These are phyloP conservation scores for Helicolenus hilgendorfi DNA, from an alignment of 2,797 vertebrate genomes.

Conservation along the genomic window DNA sequence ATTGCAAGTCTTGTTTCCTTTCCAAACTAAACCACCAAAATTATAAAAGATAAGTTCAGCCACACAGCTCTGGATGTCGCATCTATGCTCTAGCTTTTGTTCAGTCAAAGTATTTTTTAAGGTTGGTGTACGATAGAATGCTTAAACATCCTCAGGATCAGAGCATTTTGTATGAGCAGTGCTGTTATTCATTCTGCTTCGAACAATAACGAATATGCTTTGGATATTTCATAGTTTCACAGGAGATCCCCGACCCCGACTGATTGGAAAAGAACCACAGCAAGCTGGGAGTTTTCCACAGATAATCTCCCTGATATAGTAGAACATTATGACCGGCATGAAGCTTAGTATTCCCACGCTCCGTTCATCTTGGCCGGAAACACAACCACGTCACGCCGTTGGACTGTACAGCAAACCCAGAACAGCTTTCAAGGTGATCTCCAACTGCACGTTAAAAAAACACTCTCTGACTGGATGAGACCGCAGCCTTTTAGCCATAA, in stretches of 20 bases:
- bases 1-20: neutral
- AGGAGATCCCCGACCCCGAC: neutral
- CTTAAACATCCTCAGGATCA: too few relatives aligned
- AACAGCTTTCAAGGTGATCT: neutral
- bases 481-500: neutral
- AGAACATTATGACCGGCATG: neutral
- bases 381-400: neutral
- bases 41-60: neutral
- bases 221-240: neutral
- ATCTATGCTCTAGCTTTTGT: too few relatives aligned
- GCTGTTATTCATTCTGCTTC: neutral
- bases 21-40: neutral
- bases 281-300: neutral
- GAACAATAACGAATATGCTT: neutral
- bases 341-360: conserved; percentile 55
- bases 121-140: too few relatives aligned
- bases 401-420: neutral
- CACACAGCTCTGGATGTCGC: neutral
- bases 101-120: neutral
- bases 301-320: conserved; percentile 18
- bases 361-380: conserved; percentile 19
- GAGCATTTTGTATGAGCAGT: too few relatives aligned
- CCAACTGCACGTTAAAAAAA: neutral
- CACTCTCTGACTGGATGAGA: neutral
- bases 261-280: conserved; percentile 1